phyloP scores from a whole-genome alignment of 2,797 vertebrate species.

The Cossypha caffra region DNA sequence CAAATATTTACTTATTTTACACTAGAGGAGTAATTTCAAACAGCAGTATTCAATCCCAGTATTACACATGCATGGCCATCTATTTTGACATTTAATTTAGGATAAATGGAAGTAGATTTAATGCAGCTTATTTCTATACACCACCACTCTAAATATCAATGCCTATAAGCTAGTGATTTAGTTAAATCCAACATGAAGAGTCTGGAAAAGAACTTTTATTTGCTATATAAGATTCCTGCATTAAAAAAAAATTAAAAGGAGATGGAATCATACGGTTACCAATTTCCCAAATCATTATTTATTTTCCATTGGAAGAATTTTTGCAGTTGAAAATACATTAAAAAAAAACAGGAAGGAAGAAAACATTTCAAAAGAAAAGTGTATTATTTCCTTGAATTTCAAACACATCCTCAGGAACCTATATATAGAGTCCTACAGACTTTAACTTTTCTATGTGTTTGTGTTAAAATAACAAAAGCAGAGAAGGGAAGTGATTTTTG shows the following conservation, averaged over 20 bases:
- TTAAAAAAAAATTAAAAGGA: neutral
- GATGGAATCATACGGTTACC: neutral
- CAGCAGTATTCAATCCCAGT: neutral
- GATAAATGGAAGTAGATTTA: neutral
- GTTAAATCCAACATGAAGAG: neutral
- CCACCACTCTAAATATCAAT: neutral
- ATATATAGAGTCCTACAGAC: neutral
- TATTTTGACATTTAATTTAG: neutral
- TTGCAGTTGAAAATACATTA: neutral
- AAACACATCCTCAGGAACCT: conserved; percentile 11
- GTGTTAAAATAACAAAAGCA: conserved; percentile 32
- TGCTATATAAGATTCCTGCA: neutral
- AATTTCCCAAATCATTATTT: neutral
- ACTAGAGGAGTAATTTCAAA: neutral
- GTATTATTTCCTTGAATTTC: conserved; percentile 9
- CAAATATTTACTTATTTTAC: neutral
- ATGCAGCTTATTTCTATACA: neutral
- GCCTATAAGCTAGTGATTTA: neutral
- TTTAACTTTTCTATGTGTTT: conserved; percentile 18
- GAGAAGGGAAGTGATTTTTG: conserved; percentile 34
- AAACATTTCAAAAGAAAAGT: conserved; percentile 3
- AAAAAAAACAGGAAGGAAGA: neutral
- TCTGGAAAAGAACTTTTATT: neutral
- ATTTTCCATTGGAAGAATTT: neutral
- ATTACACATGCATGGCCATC: neutral